Percentiles rank a stretch among this genome's conserved stretches.
These are phyloP conservation scores for Leptodactylus fuscus DNA, from an alignment of 2,113 vertebrate genomes.

Conservation along the genomic window DNA sequence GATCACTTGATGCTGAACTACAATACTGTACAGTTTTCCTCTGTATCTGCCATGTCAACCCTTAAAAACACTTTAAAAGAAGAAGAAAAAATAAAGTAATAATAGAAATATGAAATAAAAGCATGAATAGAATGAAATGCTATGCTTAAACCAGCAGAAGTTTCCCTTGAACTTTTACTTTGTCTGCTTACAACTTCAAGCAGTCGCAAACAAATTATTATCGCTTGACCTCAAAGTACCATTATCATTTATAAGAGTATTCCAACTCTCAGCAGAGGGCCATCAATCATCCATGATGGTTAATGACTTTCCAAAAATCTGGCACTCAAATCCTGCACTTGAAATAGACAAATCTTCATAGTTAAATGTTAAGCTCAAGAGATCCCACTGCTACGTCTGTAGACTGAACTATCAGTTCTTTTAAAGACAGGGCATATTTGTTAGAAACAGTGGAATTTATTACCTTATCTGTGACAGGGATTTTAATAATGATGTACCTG, in stretches of 20 bases:
- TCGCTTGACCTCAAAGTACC: constrained; percentile 56
- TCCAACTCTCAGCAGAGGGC: constrained; percentile 42
- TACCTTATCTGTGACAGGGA: constrained; percentile 34
- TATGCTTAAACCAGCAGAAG: constrained; percentile 5
- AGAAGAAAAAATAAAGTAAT: too few species aligned
- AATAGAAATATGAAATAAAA: neutral
- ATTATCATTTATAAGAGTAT: constrained; percentile 59
- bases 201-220: constrained; percentile 58
- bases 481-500: constrained; percentile 58
- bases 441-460: constrained; percentile 54
- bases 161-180: constrained; percentile 43
- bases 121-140: neutral
- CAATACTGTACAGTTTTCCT: too few species aligned
- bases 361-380: constrained; percentile 58
- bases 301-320: constrained; percentile 59
- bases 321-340: constrained; percentile 55
- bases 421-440: constrained; percentile 50
- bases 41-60: too few species aligned
- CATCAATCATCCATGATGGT: constrained; percentile 57
- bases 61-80: too few species aligned
- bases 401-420: constrained; percentile 51
- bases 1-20: too few species aligned
- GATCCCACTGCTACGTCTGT: constrained; percentile 42
- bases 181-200: constrained; percentile 51
- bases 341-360: constrained; percentile 60